Evolutionary conservation across 1,140 invertebrate genomes (phyloP), one percentile per base, ranked within the genome.

Genomic region (Vollenhovia emeryi): DNA sequence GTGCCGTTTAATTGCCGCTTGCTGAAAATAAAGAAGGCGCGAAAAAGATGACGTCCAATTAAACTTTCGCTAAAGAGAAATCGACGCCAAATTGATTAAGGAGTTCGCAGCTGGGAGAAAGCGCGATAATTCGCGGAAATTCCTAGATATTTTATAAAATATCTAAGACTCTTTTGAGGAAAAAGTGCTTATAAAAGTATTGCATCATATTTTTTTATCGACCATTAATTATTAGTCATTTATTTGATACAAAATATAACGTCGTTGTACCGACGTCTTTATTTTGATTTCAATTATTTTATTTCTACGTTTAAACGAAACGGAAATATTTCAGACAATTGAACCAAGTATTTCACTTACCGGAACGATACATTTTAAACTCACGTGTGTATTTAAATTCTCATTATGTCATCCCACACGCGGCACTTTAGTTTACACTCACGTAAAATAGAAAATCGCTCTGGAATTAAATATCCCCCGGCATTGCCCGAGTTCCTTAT

Each of bases 61-160:
- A 62, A 84, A 84, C 73, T 84, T 84, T 83, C 52, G 64, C 84
- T 84, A 64, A 73, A 33, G 78, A 82, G 78, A 82, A 82, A 82
- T 82, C 78, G 78, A 73, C 40, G 50, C 66, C 64, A 73, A 82
- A 82, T 73, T 82, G 78, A 82, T 82, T 82, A 71, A 80, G 36
- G 36, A 71, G 78, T 73, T 71, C 27, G 50, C 36, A 82, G 36
- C 24, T 57, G 36, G 27, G 78, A 82, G 78, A 82, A 73, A 82
- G 78, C 36, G 64, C 36, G 36, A 40, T 80, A 71, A 64, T 71
- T 62, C 18, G 45, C n/a, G 55, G 13, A 73, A 62, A 86, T 84
- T 86, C 33, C 48, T 55, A 84, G 36, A n/a, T 43, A 52, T 52
- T 68, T 68, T 52, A 55, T 43, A 52, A 24, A 50, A 15, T n/a